These are phyloP conservation scores for Drosophila baimaii DNA, from an alignment of 1,140 invertebrate genomes.

Conservation along the genomic window DNA sequence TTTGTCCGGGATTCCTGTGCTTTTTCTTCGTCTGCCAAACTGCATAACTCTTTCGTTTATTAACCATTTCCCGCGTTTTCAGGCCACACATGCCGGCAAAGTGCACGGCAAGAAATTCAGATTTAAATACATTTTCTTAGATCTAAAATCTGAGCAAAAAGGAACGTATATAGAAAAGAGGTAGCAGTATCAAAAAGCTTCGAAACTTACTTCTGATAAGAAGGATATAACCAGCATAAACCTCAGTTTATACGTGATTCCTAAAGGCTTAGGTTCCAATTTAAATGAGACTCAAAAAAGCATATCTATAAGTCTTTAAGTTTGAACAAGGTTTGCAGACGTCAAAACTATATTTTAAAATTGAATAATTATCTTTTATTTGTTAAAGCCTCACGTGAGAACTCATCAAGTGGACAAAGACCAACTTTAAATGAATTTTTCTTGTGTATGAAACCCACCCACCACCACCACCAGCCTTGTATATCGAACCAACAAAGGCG, in stretches of 20 bases:
- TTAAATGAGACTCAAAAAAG: no score
- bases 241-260: no score
- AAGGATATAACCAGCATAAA: no score
- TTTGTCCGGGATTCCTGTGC: slow-evolving; percentile 24
- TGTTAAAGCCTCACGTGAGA: no score
- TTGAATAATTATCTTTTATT: background rate
- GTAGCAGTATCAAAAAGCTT: no score
- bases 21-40: slow-evolving; percentile 33
- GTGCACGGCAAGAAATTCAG: background rate
- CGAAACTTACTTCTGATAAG: no score
- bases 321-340: background rate
- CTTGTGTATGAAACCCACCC: slow-evolving; percentile 1
- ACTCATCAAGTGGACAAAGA: background rate
- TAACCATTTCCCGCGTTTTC: slow-evolving; percentile 71
- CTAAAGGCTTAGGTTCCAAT: no score
- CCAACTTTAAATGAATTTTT: background rate
- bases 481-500: slow-evolving; percentile 79
- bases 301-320: background rate
- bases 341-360: background rate
- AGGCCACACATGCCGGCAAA: slow-evolving; percentile 3
- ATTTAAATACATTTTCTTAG: no score
- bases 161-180: no score
- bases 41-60: slow-evolving; percentile 81
- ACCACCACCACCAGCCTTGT: slow-evolving; percentile 4
- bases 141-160: no score